Base-by-base conservation (phyloP, 37 sponge, comb jelly and placozoan species). In the Spongia lamella region DNA sequence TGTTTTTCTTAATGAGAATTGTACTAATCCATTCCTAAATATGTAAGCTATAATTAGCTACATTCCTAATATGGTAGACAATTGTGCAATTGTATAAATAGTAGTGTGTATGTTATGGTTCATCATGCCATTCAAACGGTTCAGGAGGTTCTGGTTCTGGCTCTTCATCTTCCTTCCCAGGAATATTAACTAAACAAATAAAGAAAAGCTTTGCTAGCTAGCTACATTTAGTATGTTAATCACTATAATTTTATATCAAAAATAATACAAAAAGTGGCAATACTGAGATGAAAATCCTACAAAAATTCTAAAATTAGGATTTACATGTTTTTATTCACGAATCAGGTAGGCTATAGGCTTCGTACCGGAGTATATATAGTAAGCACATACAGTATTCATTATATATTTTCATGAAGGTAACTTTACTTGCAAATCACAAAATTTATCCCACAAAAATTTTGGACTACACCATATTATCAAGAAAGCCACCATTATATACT, bases 41-140 rank as follows among this genome's bases (percentile, higher is more conserved):
- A 58, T 27, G 26, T 14, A 27, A 58, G 21, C 29, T 17, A 58
- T 14, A 7, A 58, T 29, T 17, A 29, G 6, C 17, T 58, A 58
- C 6, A 58, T 58, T 27, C 26, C 9, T 58, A 58, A 27, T 27
- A 27, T 27, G 17, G 21, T 14, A 7, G 60, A 27, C 60, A 58
- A 27, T 25, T 58, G 60, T 27, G 29, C 26, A 58, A 29, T 58
- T 29, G 26, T 58, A 73, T 26, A 11, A 7, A 16, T 56, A 63
- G 53, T 4, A 76, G 20, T 51, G 69, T 38, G 53, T 27, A 69
- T 19, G 59, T 20, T 15, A 24, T 63, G 27, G 86, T 51, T 89
- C 88, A 34, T 94, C 98, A 9, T 66, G 81, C 78, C 85, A 97
- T 62, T 97, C 98, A 70, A 97, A 97, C 0, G 98, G 96, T 69